A percentile compares a stretch with the other conserved stretches of the same genome.
Conservation (phyloP, 35 echinoderm and acorn worm species). For the Lytechinus pictus region DNA sequence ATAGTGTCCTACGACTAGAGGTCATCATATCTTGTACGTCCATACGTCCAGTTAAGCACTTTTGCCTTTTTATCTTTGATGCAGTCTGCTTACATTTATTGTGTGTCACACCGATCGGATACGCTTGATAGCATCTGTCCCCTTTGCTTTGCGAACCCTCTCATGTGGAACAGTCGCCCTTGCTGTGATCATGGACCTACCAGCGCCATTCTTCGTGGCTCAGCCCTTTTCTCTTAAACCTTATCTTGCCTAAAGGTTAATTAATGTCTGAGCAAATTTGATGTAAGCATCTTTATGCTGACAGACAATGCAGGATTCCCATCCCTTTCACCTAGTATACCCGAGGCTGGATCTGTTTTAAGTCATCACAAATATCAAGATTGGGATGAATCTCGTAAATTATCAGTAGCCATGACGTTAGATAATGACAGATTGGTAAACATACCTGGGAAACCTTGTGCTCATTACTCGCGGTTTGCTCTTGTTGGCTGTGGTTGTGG, state of each 20-base stretch:
- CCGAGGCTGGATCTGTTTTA: neutral
- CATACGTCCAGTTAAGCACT: neutral
- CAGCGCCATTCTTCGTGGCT: neutral
- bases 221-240: neutral
- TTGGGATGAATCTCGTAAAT: slow-evolving; percentile 11
- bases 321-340: neutral
- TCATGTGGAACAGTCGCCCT: neutral
- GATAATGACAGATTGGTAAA: neutral
- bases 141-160: neutral
- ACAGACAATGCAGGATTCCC: neutral
- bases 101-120: neutral
- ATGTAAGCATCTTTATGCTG: neutral
- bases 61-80: neutral
- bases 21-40: neutral
- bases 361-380: neutral
- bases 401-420: neutral
- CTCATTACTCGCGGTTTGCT: neutral
- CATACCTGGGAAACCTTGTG: neutral
- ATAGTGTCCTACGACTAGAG: neutral
- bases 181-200: neutral
- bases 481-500: neutral
- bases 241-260: neutral
- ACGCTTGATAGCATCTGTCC: neutral
- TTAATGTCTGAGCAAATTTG: neutral
- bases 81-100: neutral